Evolutionary conservation across 2,797 vertebrate species (phyloP).

Genomic region (Nothura maculosa): DNA sequence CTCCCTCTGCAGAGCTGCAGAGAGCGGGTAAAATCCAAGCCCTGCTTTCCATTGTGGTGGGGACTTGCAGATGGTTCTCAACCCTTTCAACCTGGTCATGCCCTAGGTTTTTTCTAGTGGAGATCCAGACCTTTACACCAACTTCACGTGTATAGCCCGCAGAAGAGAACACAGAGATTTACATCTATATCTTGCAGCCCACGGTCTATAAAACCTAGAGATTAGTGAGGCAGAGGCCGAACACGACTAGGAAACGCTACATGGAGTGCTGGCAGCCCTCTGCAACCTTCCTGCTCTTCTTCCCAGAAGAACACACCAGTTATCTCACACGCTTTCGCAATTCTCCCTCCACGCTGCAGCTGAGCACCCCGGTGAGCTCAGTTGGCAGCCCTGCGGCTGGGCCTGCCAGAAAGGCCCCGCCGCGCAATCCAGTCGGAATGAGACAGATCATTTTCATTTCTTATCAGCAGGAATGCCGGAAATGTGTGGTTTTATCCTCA

Average conservation of each 20-base stretch:
- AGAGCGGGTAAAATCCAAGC: fast-evolving
- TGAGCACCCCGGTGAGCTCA: background rate
- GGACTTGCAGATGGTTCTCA: background rate
- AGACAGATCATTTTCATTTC: background rate
- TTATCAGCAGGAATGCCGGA: background rate
- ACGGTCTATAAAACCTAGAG: background rate
- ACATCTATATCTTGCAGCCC: background rate
- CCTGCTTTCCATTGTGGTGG: background rate
- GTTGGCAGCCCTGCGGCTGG: background rate
- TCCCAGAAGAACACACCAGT: background rate
- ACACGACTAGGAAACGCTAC: background rate
- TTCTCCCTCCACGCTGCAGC: background rate
- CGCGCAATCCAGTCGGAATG: background rate
- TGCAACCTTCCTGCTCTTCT: background rate
- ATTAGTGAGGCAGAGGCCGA: background rate
- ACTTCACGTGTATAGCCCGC: background rate
- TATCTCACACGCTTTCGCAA: conserved; percentile 34
- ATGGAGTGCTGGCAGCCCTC: background rate
- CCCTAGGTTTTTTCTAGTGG: background rate
- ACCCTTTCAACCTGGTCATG: background rate
- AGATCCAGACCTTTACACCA: background rate
- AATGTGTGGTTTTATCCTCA: background rate
- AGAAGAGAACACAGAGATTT: background rate
- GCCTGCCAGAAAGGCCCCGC: background rate
- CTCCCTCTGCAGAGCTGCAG: background rate